Base-by-base conservation (phyloP, 1,140 invertebrate species). In the Platyura marginata region DNA sequence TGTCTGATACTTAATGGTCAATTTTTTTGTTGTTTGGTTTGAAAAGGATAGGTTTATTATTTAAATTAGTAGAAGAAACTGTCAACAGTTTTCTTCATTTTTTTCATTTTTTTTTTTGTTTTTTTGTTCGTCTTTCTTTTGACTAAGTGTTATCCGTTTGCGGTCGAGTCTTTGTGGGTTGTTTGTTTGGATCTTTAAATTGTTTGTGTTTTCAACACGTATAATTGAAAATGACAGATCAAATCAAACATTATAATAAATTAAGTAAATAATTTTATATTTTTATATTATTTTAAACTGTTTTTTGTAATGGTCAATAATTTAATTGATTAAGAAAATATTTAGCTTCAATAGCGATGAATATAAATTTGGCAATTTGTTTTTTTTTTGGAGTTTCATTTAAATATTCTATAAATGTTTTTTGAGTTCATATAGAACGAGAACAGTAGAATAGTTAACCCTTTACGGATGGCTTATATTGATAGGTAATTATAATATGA, bases 41-140 rank as follows among this genome's bases (percentile, higher is more conserved):
- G 13, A 6, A 36, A 36, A 36, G 34, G 10, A 36, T 36, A 10
- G 34, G 6, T 18, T 36, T 36, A 36, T 18, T 38, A 38, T 38
- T 38, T 38, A 38, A 38, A 38, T 38, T 38, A 38, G 36, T 6
- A n/a, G 20, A 38, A 38, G 6, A 38, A 38, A 38, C 36, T 38
- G 36, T 38, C 36, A 38, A 38, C 36, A 18, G 19, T 38, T 13
- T 20, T 18, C 19, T 38, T 38, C 18, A 21, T 20, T 18, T 18
- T 18, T 38, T 38, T 29, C 13, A 29, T 29, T 6, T 29, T 29
- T 29, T 29, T 29, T 29, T 29, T 8, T 29, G 6, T 29, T 29
- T 8, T 29, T 29, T 29, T 29, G 13, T 29, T 29, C 13, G 13
- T 29, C 13, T 29, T 29, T 29, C 13, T 29, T 13, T 6, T 6